Evolutionary conservation across 2,888 invertebrate species (phyloP), one percentile per base, ranked within the genome.

Genomic region (Macrophya annulata): DNA sequence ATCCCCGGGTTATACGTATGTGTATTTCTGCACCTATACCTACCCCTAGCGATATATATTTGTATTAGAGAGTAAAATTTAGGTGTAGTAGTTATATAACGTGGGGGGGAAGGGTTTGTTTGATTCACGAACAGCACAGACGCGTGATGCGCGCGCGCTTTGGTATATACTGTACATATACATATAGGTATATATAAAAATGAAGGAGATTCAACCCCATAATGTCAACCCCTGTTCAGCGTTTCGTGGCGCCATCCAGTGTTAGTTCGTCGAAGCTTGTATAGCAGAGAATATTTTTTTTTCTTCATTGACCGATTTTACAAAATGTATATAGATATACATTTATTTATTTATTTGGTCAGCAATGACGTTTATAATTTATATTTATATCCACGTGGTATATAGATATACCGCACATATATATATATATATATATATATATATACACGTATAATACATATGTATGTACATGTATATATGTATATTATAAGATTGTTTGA

Each of bases 171-270:
- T 17, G 40, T 17, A 37, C 72, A 3, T 8, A 0, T 43, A 48
- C 31, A 40, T n/a, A 72, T 2, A 72, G 4, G 12, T 65, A 65
- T 65, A 10, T 68, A 37, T 37, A 68, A 9, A 17, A 31, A 37
- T 31, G 68, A 9, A 37, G 37, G 37, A 68, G 37, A 81, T 81
- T 81, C 81, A 59, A 81, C 81, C 81, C 81, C 81, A 9, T 77
- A 15, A 31, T 25, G 15, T 40, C 21, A 17, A 12, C 31, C 77
- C 37, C 77, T 9, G 74, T 45, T 43, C 10, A 51, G 10, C 77
- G 81, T 21, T 62, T 31, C 21, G 81, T 81, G 81, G 81, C 81
- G 81, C 81, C 81, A 81, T 81, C 81, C 9, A 40, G 81, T 62
- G 81, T 40, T 3, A 2, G 43, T 40, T 43, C 25, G 40, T 21